Percentiles rank a stretch among this genome's conserved stretches.
Evolutionary conservation across 2,113 vertebrate species (phyloP).

Genomic region (Symphodus melops): DNA sequence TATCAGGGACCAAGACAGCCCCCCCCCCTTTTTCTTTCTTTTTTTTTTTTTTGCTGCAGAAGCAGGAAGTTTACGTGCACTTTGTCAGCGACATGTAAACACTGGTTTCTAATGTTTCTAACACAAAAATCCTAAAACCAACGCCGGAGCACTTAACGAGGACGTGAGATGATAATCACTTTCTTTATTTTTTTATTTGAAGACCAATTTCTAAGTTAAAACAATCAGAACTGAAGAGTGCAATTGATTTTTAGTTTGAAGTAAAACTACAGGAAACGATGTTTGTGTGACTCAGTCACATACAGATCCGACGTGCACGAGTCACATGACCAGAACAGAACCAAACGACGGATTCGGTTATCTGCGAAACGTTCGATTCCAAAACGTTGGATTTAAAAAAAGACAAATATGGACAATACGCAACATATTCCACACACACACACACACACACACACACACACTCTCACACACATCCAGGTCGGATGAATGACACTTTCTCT

Average conservation of each 20-base stretch:
- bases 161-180: constrained; percentile 63
- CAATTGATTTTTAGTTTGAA: constrained; percentile 56
- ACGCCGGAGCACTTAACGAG: constrained; percentile 61
- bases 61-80: constrained; percentile 35
- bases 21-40: too few species aligned
- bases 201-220: constrained; percentile 52
- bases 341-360: background rate
- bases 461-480: constrained; percentile 17
- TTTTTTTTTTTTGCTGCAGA: constrained; percentile 42
- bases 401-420: constrained; percentile 31
- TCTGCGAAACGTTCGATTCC: constrained; percentile 20
- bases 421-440: constrained; percentile 49
- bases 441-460: too few species aligned
- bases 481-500: constrained; percentile 18
- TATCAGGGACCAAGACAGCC: constrained; percentile 9
- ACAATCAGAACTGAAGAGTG: constrained; percentile 62
- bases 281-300: constrained; percentile 22
- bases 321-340: background rate
- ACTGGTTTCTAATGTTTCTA: constrained; percentile 30
- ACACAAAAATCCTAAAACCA: constrained; percentile 27
- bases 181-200: too few species aligned
- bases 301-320: constrained; percentile 13
- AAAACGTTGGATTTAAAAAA: constrained; percentile 20
- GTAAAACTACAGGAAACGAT: constrained; percentile 54
- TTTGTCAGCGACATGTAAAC: constrained; percentile 23